A percentile compares a stretch with the other conserved stretches of the same genome.
These are phyloP conservation scores for Eufriesea mexicana DNA, from an alignment of 1,140 invertebrate genomes.

Conservation along the genomic window DNA sequence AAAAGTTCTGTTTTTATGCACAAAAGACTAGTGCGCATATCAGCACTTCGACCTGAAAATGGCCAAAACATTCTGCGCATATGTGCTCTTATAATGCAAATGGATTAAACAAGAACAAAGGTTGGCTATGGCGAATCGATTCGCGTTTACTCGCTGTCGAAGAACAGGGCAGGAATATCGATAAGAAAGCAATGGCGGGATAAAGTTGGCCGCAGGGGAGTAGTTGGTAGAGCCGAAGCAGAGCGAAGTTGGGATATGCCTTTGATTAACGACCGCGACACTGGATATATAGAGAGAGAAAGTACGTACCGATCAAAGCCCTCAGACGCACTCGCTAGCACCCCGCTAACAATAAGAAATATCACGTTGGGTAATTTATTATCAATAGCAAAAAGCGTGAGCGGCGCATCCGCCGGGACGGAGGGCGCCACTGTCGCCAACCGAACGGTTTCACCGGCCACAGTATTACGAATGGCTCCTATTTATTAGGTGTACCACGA, in stretches of 20 bases:
- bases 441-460: conserved; percentile 68
- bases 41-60: too few species aligned
- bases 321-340: conserved; percentile 77
- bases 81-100: too few species aligned
- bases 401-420: conserved; percentile 68
- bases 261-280: conserved; percentile 81
- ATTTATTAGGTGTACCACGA: conserved; percentile 77
- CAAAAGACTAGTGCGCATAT: too few species aligned
- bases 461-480: conserved; percentile 75
- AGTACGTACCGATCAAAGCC: conserved; percentile 76
- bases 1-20: too few species aligned
- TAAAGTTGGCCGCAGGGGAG: conserved; percentile 43
- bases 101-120: background rate
- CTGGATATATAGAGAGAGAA: conserved; percentile 70
- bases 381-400: conserved; percentile 77
- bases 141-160: background rate
- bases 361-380: conserved; percentile 81
- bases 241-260: conserved; percentile 66
- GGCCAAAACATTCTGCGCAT: too few species aligned
- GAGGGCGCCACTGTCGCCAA: conserved; percentile 49
- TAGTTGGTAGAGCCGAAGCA: conserved; percentile 57
- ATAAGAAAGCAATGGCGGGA: conserved; percentile 23
- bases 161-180: conserved; percentile 1
- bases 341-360: conserved; percentile 80
- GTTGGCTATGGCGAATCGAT: too few species aligned